Evolutionary conservation across 2,113 vertebrate species (phyloP).

Genomic region (Ptilorrhoa leucosticta): DNA sequence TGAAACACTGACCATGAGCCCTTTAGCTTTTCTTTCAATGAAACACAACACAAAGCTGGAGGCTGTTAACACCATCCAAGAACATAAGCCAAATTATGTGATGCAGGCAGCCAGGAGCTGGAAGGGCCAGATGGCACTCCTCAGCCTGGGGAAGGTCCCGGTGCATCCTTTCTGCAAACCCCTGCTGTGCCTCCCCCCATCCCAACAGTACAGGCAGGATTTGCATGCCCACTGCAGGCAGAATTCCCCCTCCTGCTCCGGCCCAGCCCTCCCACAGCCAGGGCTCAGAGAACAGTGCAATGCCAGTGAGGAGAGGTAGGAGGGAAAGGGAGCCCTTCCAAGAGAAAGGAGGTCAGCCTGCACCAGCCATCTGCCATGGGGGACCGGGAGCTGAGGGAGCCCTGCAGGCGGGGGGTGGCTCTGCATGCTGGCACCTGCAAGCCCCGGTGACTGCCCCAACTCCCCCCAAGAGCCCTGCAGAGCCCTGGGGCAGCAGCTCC

Average conservation of each 20-base stretch:
- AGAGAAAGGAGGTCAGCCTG: neutral
- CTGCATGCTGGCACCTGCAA: neutral
- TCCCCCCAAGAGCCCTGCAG: neutral
- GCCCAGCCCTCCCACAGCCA: neutral
- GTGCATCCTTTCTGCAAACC: neutral
- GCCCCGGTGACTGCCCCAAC: accelerated
- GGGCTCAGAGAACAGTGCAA: neutral
- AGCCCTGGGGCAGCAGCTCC: neutral
- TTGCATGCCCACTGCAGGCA: neutral
- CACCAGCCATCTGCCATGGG: neutral
- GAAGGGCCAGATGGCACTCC: neutral
- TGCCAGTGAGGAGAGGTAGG: neutral
- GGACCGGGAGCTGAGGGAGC: accelerated
- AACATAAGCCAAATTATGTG: neutral
- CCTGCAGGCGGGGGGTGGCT: neutral
- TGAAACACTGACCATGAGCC: neutral
- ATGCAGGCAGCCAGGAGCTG: neutral
- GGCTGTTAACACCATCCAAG: neutral
- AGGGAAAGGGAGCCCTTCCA: neutral
- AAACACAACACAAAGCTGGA: neutral
- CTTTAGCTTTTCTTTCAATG: conserved; percentile 19
- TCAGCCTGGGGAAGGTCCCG: neutral
- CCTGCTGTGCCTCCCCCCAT: neutral
- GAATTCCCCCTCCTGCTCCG: neutral
- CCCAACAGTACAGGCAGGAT: neutral